Percentiles rank a stretch among this genome's conserved stretches.
These are phyloP conservation scores for Apeira syringaria DNA, from an alignment of 2,888 invertebrate species.

Conservation along the genomic window DNA sequence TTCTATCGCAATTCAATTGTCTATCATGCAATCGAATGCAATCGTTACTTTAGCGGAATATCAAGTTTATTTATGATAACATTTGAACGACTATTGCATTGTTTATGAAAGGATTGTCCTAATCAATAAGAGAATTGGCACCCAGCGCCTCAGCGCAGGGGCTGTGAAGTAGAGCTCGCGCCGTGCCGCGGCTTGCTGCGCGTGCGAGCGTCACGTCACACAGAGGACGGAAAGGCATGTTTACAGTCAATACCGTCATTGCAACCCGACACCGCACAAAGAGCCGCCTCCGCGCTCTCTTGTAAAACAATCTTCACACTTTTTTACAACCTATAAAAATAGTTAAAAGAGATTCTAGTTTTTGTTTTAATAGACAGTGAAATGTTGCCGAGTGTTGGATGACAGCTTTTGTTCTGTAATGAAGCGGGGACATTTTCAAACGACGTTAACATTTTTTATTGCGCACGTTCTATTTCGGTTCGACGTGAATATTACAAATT, in stretches of 20 bases:
- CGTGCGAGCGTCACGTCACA: slow-evolving; percentile 56
- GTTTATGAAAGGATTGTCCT: too few relatives aligned
- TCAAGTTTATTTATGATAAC: too few relatives aligned
- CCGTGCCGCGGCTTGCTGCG: slow-evolving; percentile 31
- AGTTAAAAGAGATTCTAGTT: slow-evolving; percentile 77
- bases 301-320: slow-evolving; percentile 81
- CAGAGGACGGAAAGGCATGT: slow-evolving; percentile 72
- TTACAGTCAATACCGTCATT: slow-evolving; percentile 75
- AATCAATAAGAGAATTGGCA: too few relatives aligned
- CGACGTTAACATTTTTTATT: slow-evolving; percentile 70
- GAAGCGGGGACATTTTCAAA: slow-evolving; percentile 76
- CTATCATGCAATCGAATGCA: too few relatives aligned
- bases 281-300: slow-evolving; percentile 76
- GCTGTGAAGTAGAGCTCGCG: slow-evolving; percentile 40
- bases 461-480: slow-evolving; percentile 68
- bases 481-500: slow-evolving; percentile 27
- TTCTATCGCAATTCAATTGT: too few relatives aligned
- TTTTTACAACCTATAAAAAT: slow-evolving; percentile 81
- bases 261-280: slow-evolving; percentile 76
- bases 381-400: slow-evolving; percentile 80
- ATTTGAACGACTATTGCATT: too few relatives aligned
- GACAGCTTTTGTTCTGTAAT: slow-evolving; percentile 83
- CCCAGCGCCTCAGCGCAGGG: slow-evolving; percentile 60
- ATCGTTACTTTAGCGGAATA: too few relatives aligned
- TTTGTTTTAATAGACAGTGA: slow-evolving; percentile 81